phyloP scores from a whole-genome alignment of 2,888 invertebrate species.

The Drosophila pullipes region DNA sequence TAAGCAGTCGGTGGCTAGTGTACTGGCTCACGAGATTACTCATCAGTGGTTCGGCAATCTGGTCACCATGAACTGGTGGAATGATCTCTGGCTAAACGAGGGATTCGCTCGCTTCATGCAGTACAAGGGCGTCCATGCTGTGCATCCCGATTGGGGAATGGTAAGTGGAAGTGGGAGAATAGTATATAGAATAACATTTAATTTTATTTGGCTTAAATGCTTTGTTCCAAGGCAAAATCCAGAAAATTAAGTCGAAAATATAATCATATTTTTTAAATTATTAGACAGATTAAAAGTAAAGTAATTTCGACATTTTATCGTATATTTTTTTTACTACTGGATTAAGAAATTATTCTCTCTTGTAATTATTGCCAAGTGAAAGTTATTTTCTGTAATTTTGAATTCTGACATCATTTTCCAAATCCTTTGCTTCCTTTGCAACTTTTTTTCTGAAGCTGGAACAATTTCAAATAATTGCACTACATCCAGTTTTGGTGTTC shows the following conservation, averaged over 20 bases:
- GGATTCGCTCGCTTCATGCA: conserved; percentile 96
- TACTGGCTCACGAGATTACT: conserved; percentile 96
- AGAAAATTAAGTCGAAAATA: too few species aligned
- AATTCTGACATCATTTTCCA: too few species aligned
- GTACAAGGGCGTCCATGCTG: conserved; percentile 90
- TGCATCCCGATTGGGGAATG: conserved; percentile 92
- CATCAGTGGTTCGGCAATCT: conserved; percentile 97
- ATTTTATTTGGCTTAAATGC: too few species aligned
- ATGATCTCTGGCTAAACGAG: conserved; percentile 96
- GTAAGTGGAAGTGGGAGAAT: conserved; percentile 84
- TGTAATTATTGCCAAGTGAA: too few species aligned
- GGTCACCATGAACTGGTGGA: conserved; percentile 97
- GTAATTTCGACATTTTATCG: too few species aligned
- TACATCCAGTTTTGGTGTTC: conserved; percentile 90
- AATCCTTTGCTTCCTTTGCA: too few species aligned
- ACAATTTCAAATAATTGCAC: conserved; percentile 89
- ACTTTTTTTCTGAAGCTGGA: conserved; percentile 87
- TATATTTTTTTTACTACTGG: too few species aligned
- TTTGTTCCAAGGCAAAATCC: too few species aligned
- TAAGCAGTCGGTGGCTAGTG: conserved; percentile 91
- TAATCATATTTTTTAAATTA: too few species aligned
- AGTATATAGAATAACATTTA: too few species aligned
- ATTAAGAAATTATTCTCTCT: too few species aligned
- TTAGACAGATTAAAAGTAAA: too few species aligned
- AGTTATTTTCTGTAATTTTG: conserved; percentile 20